Evolutionary conservation across 2,113 vertebrate genomes (phyloP).

Genomic region (Ancistrus triradiatus): DNA sequence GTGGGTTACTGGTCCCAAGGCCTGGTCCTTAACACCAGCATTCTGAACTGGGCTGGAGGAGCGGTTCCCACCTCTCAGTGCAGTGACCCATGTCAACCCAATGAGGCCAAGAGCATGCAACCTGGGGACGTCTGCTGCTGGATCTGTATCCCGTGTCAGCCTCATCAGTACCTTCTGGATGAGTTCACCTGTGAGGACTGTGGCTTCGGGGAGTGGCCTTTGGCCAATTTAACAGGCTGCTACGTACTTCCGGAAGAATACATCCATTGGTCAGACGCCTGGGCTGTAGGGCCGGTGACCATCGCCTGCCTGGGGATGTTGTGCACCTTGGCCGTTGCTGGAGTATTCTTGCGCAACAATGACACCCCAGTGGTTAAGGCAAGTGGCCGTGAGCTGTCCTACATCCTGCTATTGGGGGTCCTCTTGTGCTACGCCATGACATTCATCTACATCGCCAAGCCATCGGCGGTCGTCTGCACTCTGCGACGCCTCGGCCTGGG

Average conservation of each 20-base stretch:
- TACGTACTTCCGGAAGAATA: slow-evolving; percentile 93
- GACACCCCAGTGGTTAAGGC: slow-evolving; percentile 94
- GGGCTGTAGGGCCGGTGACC: slow-evolving; percentile 92
- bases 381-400: slow-evolving; percentile 94
- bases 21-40: slow-evolving; percentile 80
- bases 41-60: slow-evolving; percentile 80
- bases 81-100: slow-evolving; percentile 92
- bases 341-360: slow-evolving; percentile 85
- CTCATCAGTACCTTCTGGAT: slow-evolving; percentile 86
- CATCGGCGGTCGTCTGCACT: slow-evolving; percentile 83
- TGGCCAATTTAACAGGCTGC: slow-evolving; percentile 86
- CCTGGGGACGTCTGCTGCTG: slow-evolving; percentile 97
- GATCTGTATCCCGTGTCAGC: slow-evolving; percentile 95
- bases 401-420: slow-evolving; percentile 90
- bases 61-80: slow-evolving; percentile 86
- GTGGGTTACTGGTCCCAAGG: slow-evolving; percentile 95
- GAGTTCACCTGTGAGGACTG: slow-evolving; percentile 95
- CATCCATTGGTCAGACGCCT: slow-evolving; percentile 91
- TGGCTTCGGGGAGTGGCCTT: slow-evolving; percentile 90
- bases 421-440: slow-evolving; percentile 97
- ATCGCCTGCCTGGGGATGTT: slow-evolving; percentile 91
- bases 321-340: slow-evolving; percentile 85
- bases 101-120: slow-evolving; percentile 96
- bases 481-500: slow-evolving; percentile 88
- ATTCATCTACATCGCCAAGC: slow-evolving; percentile 93